These are phyloP conservation scores for Cybosia mesomella DNA, from an alignment of 2,888 invertebrate species.

Conservation along the genomic window DNA sequence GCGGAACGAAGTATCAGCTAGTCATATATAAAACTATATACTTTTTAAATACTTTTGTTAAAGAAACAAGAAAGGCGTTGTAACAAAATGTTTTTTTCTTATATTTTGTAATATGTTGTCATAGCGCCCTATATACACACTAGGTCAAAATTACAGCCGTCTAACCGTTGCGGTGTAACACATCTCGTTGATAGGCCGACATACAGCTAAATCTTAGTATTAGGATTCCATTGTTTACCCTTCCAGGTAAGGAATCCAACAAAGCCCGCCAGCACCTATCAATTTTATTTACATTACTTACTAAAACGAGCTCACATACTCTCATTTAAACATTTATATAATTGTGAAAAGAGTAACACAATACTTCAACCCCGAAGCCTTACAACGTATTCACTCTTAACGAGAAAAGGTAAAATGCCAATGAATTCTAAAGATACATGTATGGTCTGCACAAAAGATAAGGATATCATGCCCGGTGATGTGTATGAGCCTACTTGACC, in stretches of 20 bases:
- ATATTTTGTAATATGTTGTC: too few species aligned
- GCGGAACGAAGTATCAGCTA: too few species aligned
- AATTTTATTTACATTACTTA: neutral
- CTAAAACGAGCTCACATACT: neutral
- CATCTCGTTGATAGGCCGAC: too few species aligned
- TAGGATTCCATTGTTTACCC: too few species aligned
- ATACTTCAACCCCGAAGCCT: neutral
- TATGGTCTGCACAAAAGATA: conserved; percentile 23
- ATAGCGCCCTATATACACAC: too few species aligned
- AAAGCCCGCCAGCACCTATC: neutral
- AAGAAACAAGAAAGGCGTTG: too few species aligned
- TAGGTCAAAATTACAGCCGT: too few species aligned
- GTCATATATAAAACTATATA: too few species aligned
- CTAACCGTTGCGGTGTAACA: too few species aligned
- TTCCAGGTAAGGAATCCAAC: neutral
- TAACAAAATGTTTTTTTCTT: too few species aligned
- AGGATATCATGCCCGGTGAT: conserved; percentile 14
- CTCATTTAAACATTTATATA: neutral
- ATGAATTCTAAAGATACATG: conserved; percentile 30
- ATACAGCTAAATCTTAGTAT: too few species aligned
- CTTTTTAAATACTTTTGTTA: too few species aligned
- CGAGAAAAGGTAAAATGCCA: conserved; percentile 7
- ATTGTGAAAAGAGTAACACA: neutral
- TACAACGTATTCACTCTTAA: conserved; percentile 2
- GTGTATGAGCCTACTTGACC: conserved; percentile 33